These are phyloP conservation scores for Drosophila arawakana DNA, from an alignment of 1,140 invertebrate species.

Conservation along the genomic window DNA sequence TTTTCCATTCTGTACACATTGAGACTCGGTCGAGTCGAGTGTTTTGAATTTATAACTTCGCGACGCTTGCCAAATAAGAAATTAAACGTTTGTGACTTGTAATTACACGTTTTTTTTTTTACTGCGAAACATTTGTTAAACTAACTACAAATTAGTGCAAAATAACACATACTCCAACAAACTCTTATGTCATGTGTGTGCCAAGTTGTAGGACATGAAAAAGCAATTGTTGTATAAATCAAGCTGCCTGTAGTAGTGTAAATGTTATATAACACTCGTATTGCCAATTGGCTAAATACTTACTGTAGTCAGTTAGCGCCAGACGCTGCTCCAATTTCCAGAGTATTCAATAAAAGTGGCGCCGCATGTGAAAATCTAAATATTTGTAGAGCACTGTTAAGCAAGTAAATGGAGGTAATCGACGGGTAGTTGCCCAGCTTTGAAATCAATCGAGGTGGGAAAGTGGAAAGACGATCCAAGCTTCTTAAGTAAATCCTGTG, in stretches of 20 bases:
- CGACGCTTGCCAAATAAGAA: conserved; percentile 74
- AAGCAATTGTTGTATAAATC: conserved; percentile 69
- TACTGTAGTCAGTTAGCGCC: conserved; percentile 43
- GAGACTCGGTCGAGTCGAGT: conserved; percentile 29
- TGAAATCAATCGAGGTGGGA: too few species aligned
- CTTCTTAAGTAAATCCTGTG: too few species aligned
- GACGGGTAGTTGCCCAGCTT: too few species aligned
- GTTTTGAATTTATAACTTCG: conserved; percentile 65
- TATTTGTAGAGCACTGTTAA: conserved; percentile 17
- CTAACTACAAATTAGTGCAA: conserved; percentile 70
- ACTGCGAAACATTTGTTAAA: conserved; percentile 63
- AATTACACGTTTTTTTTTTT: neutral
- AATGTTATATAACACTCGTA: conserved; percentile 61
- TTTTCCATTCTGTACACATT: too few species aligned
- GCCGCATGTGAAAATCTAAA: conserved; percentile 62
- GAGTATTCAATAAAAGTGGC: conserved; percentile 62
- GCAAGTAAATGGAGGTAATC: neutral
- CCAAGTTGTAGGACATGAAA: conserved; percentile 38
- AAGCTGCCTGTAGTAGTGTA: conserved; percentile 44
- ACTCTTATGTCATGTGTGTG: neutral
- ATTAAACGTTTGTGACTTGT: conserved; percentile 72
- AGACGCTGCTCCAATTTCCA: conserved; percentile 48
- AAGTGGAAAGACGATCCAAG: too few species aligned
- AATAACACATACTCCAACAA: too few species aligned
- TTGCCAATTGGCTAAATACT: conserved; percentile 75